Base-by-base conservation (phyloP, 1,140 invertebrate species). In the Samia ricini region DNA sequence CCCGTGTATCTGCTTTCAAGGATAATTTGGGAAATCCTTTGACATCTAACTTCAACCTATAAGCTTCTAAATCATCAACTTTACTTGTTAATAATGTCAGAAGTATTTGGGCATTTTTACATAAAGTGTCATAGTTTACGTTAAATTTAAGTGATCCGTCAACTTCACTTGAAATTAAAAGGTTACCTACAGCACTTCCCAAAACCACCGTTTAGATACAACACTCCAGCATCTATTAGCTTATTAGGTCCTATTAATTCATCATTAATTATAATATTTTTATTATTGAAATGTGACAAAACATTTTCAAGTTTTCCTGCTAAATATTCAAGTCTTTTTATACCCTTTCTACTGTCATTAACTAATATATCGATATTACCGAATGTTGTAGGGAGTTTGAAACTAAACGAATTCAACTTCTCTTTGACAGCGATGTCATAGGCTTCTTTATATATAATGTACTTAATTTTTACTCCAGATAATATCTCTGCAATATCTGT, bases 121-220 rank as follows among this genome's bases (percentile, higher is more conserved):
- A 19, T 19, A 65, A 58, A 22, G 52, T 20, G 19, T 56, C 26
- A 19, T 12, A 18, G 8, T 56, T 18, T 24, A 19, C 56, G 61
- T 22, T 61, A 60, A n/a, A 60, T 33, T 42, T 42, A 15, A 51
- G n/a, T 51, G 24, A 23, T 24, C 56, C 23, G 36, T 60, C 24
- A 6, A 26, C 42, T 18, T 65, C 63, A 23, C 60, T 42, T 15
- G 20, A 12, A 5, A 56, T 51, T 20, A 65, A 29, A 21, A 65
- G 21, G 20, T 60, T 65, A n/a, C 63, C 63, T 0, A 65, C 54
- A 18, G 26, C 24, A 10, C 58, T 48, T 10, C 26, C 58, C n/a
- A 49, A 64, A 36, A 6, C 63, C 63, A 24, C 63, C 63, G 50
- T 61, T 65, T 0, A 49, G n/a, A 10, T 54, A 12, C 2, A 65